Evolutionary conservation across 2,797 vertebrate genomes (phyloP), one percentile per base, ranked within the genome.

Genomic region (Limosa lapponica): DNA sequence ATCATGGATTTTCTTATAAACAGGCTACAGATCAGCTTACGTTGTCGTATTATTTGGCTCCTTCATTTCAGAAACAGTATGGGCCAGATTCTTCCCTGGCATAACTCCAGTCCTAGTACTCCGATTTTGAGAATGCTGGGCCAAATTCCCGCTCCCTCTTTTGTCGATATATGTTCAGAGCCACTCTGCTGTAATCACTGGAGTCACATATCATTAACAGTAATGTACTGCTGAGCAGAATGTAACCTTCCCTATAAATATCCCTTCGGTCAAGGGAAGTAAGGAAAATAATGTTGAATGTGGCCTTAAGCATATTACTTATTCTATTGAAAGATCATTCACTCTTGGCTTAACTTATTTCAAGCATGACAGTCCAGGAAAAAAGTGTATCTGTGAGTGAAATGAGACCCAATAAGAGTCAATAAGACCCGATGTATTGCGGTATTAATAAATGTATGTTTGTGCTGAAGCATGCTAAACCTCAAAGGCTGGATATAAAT

Each of bases 401-500:
- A 66, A 83, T 59, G 54, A 90, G 77, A 58, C 59, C 91, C 73
- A 73, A 6, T 69, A 32, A 54, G 46, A 90, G 58, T 91, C 82
- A 90, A 34, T 92, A 87, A 89, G 67, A 39, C 37, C 67, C 0
- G 0, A 30, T 48, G 55, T 87, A 77, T 77, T 66, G 71, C 0
- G 7, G 43, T 93, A 92, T 94, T 96, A 96, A 80, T 93, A 91
- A 93, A 86, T 28, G 57, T 77, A 19, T 82, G 73, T 94, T 95
- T 95, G 59, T 95, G 93, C 91, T 95, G 91, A 90, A 93, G 85
- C 67, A 74, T 71, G 83, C 94, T 82, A 67, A 91, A 92, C 78
- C 86, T 89, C 74, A 92, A 70, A 84, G 74, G 20, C 94, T 94
- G 91, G 61, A 64, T 95, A 92, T 95, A 94, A 96, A 92, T 90